A percentile compares a stretch with the other conserved stretches of the same genome.
Evolutionary conservation across 2,888 invertebrate species (phyloP).

Genomic region (Mythimna lalbum): DNA sequence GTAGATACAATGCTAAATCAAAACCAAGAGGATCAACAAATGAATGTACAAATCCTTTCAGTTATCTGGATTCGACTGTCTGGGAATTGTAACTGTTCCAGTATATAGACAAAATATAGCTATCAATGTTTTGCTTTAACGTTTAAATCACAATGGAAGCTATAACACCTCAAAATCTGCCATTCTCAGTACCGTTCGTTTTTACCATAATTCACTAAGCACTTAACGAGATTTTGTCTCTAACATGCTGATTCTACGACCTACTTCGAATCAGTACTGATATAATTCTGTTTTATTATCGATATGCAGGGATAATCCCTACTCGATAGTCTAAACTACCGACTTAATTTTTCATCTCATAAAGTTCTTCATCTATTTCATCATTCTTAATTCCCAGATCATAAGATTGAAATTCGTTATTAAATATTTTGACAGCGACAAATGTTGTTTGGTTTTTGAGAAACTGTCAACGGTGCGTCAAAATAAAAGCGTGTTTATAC

Average conservation of each 20-base stretch:
- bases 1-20: neutral
- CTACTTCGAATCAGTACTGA: slow-evolving; percentile 59
- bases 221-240: slow-evolving; percentile 63
- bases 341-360: slow-evolving; percentile 12
- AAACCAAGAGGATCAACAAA: slow-evolving; percentile 16
- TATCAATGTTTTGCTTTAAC: neutral
- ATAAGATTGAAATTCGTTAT: slow-evolving; percentile 14
- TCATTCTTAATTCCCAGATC: neutral
- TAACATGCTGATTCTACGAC: slow-evolving; percentile 48
- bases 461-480: slow-evolving; percentile 54
- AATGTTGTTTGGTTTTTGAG: slow-evolving; percentile 18
- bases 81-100: neutral
- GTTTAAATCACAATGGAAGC: neutral
- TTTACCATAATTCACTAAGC: slow-evolving; percentile 51
- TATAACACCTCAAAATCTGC: slow-evolving; percentile 24
- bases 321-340: slow-evolving; percentile 24
- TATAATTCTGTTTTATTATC: slow-evolving; percentile 57
- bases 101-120: neutral
- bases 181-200: slow-evolving; percentile 18
- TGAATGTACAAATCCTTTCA: slow-evolving; percentile 11
- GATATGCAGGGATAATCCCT: slow-evolving; percentile 50
- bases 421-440: slow-evolving; percentile 31
- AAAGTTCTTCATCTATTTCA: neutral
- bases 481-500: slow-evolving; percentile 52
- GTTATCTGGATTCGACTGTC: neutral